Base-by-base conservation (phyloP, 2,113 vertebrate species). In the Ramphastos sulfuratus region DNA sequence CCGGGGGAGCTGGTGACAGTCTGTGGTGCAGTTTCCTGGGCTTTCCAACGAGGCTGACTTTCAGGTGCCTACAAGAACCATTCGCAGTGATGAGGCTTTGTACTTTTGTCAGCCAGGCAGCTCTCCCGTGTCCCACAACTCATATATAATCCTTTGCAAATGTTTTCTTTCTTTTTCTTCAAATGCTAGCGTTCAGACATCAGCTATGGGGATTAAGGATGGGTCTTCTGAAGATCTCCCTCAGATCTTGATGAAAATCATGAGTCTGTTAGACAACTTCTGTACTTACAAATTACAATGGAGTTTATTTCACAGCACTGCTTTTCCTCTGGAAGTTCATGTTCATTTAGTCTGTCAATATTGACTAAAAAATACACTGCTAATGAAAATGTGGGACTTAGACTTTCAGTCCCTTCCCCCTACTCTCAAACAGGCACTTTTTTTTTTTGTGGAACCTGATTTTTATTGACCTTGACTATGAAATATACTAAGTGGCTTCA, bases 401-500 rank as follows among this genome's bases (percentile, higher is more conserved):
- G 83, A 90, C 65, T 85, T 91, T 74, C 59, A 80, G 65, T 56
- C 66, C 59, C 35, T 91, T 92, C 48, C 37, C 35, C 61, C 59
- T 81, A 54, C 65, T 44, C 33, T 88, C 65, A 73, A 83, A 44
- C 25, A 59, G 39, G 50, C 44, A 35, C 61, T 83, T 85, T 86
- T 88, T 73, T 93, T 86, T 73, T 8, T 25, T 0, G 0, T 65
- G 58, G 64, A 94, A 96, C 87, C 82, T 93, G 93, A 96, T 96
- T 97, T 95, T 94, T 87, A 90, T 87, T 92, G 85, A 82, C 79
- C 75, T 90, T 65, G 80, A 92, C 74, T 85, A 85, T 92, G 94
- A 95, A 93, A 87, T 89, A 95, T 96, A 96, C 82, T 81, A 92
- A 96, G 80, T 88, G 90, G 85, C 95, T 96, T 94, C 92, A 96